Conservation (phyloP, 2,888 invertebrate species). For the Cataglyphis livida region DNA sequence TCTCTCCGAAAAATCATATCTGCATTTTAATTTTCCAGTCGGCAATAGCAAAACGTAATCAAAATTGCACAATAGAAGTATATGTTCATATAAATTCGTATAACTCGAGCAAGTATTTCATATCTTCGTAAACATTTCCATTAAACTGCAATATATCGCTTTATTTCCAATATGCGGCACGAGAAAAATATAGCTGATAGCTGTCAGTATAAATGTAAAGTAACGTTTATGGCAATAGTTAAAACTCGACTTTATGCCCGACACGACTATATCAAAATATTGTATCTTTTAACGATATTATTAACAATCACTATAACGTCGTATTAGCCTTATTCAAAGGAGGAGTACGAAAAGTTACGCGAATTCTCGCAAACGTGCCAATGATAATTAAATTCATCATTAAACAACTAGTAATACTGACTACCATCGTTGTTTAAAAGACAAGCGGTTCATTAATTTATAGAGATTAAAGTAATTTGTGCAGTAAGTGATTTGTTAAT, state of each 20-base stretch:
- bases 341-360: not conserved
- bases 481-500: not conserved
- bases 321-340: not conserved
- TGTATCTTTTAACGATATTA: not conserved
- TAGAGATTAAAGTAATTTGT: not conserved
- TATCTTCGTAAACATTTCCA: slow-evolving; percentile 14
- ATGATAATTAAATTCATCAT: slow-evolving; percentile 9
- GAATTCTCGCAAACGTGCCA: slow-evolving; percentile 19
- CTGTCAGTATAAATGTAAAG: slow-evolving; percentile 32
- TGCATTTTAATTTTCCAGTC: not conserved
- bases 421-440: slow-evolving; percentile 1
- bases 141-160: slow-evolving; percentile 20
- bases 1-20: not conserved
- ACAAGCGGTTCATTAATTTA: slow-evolving; percentile 34
- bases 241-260: slow-evolving; percentile 3
- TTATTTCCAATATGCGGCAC: slow-evolving; percentile 15
- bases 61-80: not conserved
- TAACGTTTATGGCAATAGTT: slow-evolving; percentile 40
- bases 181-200: slow-evolving; percentile 17
- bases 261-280: not conserved
- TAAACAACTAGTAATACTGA: not conserved
- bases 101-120: slow-evolving; percentile 13
- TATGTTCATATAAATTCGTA: not conserved
- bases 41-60: not conserved
- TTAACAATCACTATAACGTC: slow-evolving; percentile 33